Evolutionary conservation across 2,888 invertebrate species (phyloP).

Genomic region (Epirrhoe alternata): DNA sequence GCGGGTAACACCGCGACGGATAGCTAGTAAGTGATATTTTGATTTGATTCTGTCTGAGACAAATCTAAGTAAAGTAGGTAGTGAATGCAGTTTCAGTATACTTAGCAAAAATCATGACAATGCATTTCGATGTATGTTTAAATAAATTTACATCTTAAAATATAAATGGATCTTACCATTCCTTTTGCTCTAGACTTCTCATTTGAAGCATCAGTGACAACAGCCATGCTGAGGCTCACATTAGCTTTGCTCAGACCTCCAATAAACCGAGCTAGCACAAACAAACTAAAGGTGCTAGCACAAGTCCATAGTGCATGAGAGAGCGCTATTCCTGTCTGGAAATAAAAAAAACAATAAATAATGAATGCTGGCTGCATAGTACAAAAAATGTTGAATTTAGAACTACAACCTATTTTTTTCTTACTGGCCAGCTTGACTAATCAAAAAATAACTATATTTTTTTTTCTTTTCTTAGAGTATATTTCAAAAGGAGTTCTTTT

Average conservation of each 20-base stretch:
- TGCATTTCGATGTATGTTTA: no score
- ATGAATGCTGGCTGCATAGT: no score
- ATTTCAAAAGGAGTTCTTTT: not conserved
- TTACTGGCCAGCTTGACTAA: not conserved
- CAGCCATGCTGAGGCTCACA: slow-evolving; percentile 97
- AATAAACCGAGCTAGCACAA: slow-evolving; percentile 95
- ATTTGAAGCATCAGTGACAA: slow-evolving; percentile 96
- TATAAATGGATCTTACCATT: slow-evolving; percentile 88
- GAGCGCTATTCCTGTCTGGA: slow-evolving; percentile 91
- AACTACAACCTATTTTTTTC: not conserved
- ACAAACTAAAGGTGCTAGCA: slow-evolving; percentile 94
- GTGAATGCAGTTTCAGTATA: no score
- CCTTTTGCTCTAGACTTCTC: slow-evolving; percentile 94
- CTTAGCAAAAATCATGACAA: no score
- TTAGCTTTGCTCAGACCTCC: slow-evolving; percentile 99
- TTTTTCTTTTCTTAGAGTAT: not conserved
- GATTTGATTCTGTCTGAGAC: no score
- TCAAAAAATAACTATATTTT: not conserved
- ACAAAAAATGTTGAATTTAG: no score
- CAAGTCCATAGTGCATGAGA: slow-evolving; percentile 96
- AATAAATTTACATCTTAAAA: no score
- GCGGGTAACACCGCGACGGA: no score
- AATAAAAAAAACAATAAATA: slow-evolving; percentile 43
- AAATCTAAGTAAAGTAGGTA: no score
- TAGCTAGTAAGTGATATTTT: no score